phyloP scores from a whole-genome alignment of 2,113 vertebrate species.

The Spea multiplicata region DNA sequence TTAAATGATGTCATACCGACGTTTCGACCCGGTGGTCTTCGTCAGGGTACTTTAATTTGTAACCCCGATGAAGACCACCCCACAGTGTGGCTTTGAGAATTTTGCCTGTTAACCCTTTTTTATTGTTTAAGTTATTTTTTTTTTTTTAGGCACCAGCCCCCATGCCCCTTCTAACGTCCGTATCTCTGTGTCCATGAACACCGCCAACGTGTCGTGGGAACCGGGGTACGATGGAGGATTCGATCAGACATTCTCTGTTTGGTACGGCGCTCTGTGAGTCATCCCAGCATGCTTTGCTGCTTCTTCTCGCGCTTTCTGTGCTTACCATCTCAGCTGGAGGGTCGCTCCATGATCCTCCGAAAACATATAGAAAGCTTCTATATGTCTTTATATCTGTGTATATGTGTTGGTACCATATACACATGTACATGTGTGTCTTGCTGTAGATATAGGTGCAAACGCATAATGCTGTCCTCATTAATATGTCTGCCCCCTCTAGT shows the following conservation, averaged over 20 bases:
- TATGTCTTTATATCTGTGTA: conserved; percentile 7
- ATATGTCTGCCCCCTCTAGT: not conserved
- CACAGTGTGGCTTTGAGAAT: too few relatives aligned
- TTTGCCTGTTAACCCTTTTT: too few relatives aligned
- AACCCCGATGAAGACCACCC: too few relatives aligned
- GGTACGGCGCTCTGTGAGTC: conserved; percentile 99
- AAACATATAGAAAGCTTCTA: conserved; percentile 23
- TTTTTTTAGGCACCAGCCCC: conserved; percentile 93
- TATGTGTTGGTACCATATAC: not conserved
- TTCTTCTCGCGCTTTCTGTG: conserved; percentile 29
- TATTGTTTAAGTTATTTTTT: not conserved
- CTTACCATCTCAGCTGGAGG: conserved; percentile 13
- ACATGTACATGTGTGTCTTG: not conserved
- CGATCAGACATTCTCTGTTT: conserved; percentile 99
- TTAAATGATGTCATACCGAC: too few relatives aligned
- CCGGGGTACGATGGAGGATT: conserved; percentile 96
- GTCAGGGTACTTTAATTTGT: too few relatives aligned
- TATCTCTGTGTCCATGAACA: conserved; percentile 86
- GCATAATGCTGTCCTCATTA: not conserved
- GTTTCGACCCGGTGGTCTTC: too few relatives aligned
- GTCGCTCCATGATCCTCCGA: not conserved
- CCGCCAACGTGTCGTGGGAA: conserved; percentile 97
- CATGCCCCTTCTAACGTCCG: conserved; percentile 90
- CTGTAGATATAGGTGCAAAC: not conserved
- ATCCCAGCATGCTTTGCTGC: conserved; percentile 88